Conservation (phyloP, 1,140 invertebrate species). For the Episyrphus balteatus region DNA sequence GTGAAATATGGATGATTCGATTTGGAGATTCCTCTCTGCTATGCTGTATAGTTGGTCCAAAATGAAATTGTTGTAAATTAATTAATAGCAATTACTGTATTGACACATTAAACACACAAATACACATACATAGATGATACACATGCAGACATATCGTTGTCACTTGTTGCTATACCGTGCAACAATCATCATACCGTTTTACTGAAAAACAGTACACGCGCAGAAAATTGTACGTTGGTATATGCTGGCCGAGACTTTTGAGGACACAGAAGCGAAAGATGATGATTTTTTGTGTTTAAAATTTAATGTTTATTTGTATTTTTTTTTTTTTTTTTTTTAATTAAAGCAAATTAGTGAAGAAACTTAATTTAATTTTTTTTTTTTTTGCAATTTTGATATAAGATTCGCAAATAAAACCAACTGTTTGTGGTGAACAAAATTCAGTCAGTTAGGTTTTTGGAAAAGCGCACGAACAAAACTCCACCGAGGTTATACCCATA, state of each 20-base stretch:
- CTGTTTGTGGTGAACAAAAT: neutral
- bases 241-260: too few species aligned
- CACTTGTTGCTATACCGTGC: too few species aligned
- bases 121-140: too few species aligned
- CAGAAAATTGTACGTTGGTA: too few species aligned
- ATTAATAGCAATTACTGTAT: conserved; percentile 29
- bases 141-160: too few species aligned
- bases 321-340: neutral
- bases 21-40: too few species aligned
- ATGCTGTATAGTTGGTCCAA: neutral
- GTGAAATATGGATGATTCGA: too few species aligned
- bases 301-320: too few species aligned
- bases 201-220: too few species aligned
- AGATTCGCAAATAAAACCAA: neutral
- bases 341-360: neutral
- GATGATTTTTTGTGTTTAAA: too few species aligned
- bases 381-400: neutral
- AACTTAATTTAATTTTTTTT: neutral
- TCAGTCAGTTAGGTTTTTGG: neutral
- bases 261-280: too few species aligned
- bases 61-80: conserved; percentile 21
- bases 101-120: neutral
- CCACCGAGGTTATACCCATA: conserved; percentile 5
- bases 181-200: too few species aligned
- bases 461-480: conserved; percentile 1